Percentiles rank a stretch among this genome's conserved stretches.
These are phyloP conservation scores for Clostera curtula DNA, from an alignment of 2,888 invertebrate species.

Conservation along the genomic window DNA sequence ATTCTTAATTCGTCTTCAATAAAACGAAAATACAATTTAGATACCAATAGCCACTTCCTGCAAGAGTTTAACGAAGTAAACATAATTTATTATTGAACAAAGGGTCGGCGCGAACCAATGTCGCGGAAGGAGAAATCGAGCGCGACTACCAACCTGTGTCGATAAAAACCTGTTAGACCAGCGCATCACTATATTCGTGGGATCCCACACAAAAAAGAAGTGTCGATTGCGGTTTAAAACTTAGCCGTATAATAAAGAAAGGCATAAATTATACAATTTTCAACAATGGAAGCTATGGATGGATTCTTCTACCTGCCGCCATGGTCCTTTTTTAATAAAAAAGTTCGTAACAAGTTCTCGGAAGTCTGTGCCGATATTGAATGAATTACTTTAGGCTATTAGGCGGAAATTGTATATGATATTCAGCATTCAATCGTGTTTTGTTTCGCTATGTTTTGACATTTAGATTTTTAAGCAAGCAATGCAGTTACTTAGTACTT, in stretches of 20 bases:
- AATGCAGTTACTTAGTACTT: too few species aligned
- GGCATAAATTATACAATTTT: conserved; percentile 35
- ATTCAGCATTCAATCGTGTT: too few species aligned
- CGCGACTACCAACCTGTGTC: conserved; percentile 40
- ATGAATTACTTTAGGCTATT: conserved; percentile 30
- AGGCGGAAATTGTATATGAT: too few species aligned
- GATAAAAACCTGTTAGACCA: conserved; percentile 41
- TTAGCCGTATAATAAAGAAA: conserved; percentile 35
- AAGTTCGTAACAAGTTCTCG: conserved; percentile 33
- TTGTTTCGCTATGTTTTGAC: too few species aligned
- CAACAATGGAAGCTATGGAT: conserved; percentile 34
- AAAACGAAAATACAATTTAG: conserved; percentile 28
- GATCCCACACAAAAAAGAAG: conserved; percentile 32
- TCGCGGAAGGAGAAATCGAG: conserved; percentile 55
- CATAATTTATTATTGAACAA: conserved; percentile 54
- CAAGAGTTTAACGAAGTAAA: conserved; percentile 45
- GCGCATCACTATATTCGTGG: conserved; percentile 40
- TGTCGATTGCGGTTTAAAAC: conserved; percentile 22
- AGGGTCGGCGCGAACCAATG: conserved; percentile 31
- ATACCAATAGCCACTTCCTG: conserved; percentile 28
- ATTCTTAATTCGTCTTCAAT: conserved; percentile 39
- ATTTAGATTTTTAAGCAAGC: too few species aligned
- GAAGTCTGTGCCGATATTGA: conserved; percentile 28
- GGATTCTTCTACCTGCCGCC: conserved; percentile 36
- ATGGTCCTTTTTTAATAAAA: conserved; percentile 31